These are phyloP conservation scores for Salvator merianae DNA, from an alignment of 2,113 vertebrate species.

Conservation along the genomic window DNA sequence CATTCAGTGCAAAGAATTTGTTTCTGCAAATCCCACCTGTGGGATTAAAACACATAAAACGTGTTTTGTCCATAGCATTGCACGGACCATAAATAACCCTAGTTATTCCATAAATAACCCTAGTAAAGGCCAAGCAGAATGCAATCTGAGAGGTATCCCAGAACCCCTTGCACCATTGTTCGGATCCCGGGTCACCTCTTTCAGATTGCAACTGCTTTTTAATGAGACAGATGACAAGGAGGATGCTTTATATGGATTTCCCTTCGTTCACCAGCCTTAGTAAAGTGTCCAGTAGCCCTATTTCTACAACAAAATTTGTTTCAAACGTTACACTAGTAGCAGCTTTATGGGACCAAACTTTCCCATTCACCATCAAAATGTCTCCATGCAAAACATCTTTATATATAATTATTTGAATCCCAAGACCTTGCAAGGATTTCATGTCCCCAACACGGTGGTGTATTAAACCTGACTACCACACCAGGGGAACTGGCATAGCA, in stretches of 20 bases:
- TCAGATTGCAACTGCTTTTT: not conserved
- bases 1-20: not conserved
- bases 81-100: not conserved
- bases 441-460: not conserved
- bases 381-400: slow-evolving; percentile 34
- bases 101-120: not conserved
- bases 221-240: not conserved
- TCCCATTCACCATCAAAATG: slow-evolving; percentile 43
- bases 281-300: not conserved
- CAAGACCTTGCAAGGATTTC: not conserved
- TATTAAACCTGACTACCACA: slow-evolving; percentile 11
- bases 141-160: not conserved
- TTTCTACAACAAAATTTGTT: slow-evolving; percentile 7
- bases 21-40: not conserved
- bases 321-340: slow-evolving; percentile 43
- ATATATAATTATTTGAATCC: not conserved
- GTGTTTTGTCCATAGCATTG: not conserved
- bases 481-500: slow-evolving; percentile 62
- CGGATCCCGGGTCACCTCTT: not conserved
- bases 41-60: not conserved
- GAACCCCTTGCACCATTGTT: not conserved
- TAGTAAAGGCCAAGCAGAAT: not conserved
- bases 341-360: slow-evolving; percentile 50
- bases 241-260: not conserved
- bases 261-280: not conserved